A percentile compares a stretch with the other conserved stretches of the same genome.
phyloP scores from a whole-genome alignment of 2,888 invertebrate genomes.

The Andrena flavipes region DNA sequence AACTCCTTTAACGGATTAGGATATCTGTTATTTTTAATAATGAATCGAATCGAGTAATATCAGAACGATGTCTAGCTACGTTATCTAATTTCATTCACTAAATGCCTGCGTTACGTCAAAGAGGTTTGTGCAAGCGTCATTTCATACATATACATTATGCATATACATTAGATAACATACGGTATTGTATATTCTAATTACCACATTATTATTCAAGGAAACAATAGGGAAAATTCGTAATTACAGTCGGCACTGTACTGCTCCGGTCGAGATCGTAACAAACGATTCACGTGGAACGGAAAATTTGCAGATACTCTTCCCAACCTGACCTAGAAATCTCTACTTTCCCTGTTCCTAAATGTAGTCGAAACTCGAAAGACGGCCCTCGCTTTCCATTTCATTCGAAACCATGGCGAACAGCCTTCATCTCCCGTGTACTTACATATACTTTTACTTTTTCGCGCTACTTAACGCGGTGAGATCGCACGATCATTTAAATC shows the following conservation, averaged over 20 bases:
- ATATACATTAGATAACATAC: not conserved
- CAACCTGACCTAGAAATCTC: not conserved
- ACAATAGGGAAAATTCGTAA: conserved; percentile 1
- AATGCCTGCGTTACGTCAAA: no score
- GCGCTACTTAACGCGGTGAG: not conserved
- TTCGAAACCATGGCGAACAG: not conserved
- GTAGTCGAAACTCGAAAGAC: conserved; percentile 26
- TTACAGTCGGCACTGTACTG: not conserved
- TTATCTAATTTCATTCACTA: no score
- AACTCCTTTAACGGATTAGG: no score
- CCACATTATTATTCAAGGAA: not conserved
- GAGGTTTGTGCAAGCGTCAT: no score
- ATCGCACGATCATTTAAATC: not conserved
- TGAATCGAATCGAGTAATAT: no score
- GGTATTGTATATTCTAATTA: no score
- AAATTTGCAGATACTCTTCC: not conserved
- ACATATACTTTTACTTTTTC: not conserved
- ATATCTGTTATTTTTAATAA: no score
- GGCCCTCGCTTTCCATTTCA: conserved; percentile 29
- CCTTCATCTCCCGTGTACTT: not conserved
- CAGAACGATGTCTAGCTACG: no score
- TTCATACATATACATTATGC: no score
- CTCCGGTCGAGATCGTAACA: conserved; percentile 1
- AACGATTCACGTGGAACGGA: not conserved
- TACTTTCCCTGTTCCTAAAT: conserved; percentile 34